Evolutionary conservation across 1,140 invertebrate species (phyloP).

Genomic region (Magallana gigas): DNA sequence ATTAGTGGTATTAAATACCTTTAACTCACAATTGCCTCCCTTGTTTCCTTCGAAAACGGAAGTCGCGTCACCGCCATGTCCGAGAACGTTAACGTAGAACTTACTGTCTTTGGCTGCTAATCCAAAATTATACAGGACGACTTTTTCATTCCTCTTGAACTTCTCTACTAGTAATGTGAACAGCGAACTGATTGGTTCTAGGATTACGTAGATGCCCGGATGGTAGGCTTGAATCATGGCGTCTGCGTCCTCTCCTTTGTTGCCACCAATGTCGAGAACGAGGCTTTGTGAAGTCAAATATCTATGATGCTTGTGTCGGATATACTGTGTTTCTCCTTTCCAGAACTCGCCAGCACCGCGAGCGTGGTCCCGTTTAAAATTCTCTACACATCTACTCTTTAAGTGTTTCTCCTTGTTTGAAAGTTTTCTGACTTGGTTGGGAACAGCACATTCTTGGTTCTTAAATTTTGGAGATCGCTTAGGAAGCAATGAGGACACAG

Average conservation of each 20-base stretch:
- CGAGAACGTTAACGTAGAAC: constrained; percentile 51
- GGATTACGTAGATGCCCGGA: constrained; percentile 43
- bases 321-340: constrained; percentile 48
- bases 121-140: constrained; percentile 51
- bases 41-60: constrained; percentile 48
- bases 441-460: background rate
- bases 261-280: constrained; percentile 55
- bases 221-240: constrained; percentile 41
- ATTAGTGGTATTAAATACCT: constrained; percentile 48
- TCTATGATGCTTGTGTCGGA: constrained; percentile 50
- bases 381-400: constrained; percentile 3
- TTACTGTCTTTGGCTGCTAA: constrained; percentile 39
- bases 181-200: constrained; percentile 52
- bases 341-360: constrained; percentile 40
- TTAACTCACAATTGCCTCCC: constrained; percentile 46
- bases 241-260: constrained; percentile 51
- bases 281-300: constrained; percentile 45
- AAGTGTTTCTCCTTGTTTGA: background rate
- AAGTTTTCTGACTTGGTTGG: background rate
- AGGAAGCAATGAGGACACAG: background rate
- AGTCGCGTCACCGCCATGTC: constrained; percentile 46
- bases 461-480: background rate
- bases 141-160: constrained; percentile 48
- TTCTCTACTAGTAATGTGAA: constrained; percentile 33
- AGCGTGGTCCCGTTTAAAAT: background rate